Evolutionary conservation across 2,113 vertebrate species (phyloP).

Genomic region (Podarcis raffonei): DNA sequence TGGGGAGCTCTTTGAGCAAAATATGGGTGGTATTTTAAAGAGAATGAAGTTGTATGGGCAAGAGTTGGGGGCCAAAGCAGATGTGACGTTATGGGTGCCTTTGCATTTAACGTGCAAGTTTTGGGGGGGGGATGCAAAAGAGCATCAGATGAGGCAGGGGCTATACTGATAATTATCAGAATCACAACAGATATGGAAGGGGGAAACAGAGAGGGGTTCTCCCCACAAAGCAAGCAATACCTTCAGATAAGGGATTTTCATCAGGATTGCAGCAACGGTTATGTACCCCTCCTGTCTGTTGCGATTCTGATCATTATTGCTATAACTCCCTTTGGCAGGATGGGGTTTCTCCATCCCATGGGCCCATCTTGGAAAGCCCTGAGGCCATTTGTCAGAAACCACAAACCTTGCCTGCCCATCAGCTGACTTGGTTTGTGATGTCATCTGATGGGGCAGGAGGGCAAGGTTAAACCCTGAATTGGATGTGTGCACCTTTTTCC

Average conservation of each 20-base stretch:
- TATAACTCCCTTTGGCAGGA: too few species aligned
- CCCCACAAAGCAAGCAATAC: too few species aligned
- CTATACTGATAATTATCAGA: neutral
- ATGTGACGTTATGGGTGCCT: neutral
- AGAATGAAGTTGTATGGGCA: neutral
- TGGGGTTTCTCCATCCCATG: too few species aligned
- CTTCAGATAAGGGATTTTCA: neutral
- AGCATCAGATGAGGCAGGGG: neutral
- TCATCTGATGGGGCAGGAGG: too few species aligned
- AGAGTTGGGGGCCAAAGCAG: neutral
- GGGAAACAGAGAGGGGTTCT: too few species aligned
- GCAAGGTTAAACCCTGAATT: too few species aligned
- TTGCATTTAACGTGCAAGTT: neutral
- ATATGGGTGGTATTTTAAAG: too few species aligned
- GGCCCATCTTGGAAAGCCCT: too few species aligned
- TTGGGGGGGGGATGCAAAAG: neutral
- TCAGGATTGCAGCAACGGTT: neutral
- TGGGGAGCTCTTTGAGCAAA: neutral
- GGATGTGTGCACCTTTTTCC: too few species aligned
- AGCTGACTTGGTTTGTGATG: too few species aligned
- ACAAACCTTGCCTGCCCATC: too few species aligned
- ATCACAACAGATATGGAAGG: neutral
- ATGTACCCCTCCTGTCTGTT: neutral
- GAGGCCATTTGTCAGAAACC: too few species aligned
- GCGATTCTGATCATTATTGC: neutral